These are phyloP conservation scores for Tortrix viridana DNA, from an alignment of 2,888 invertebrate genomes.

Conservation along the genomic window DNA sequence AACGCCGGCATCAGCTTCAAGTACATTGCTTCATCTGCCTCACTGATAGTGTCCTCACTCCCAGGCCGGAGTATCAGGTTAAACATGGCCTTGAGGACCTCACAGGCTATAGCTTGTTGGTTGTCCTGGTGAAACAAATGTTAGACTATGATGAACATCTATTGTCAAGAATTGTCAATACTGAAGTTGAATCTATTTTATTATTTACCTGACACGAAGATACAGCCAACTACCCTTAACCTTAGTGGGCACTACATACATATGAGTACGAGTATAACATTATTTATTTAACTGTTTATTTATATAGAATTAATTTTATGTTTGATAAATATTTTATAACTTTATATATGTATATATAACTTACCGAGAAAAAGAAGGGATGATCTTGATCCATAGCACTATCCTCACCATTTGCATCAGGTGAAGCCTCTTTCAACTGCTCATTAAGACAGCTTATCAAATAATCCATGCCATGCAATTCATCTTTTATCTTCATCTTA, in stretches of 20 bases:
- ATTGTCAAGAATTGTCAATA: too few relatives aligned
- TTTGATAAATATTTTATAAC: too few relatives aligned
- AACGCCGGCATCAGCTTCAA: constrained; percentile 89
- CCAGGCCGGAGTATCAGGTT: constrained; percentile 87
- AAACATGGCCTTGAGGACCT: constrained; percentile 91
- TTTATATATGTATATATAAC: constrained; percentile 42
- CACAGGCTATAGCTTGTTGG: constrained; percentile 87
- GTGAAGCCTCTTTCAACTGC: constrained; percentile 77
- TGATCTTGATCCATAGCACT: constrained; percentile 49
- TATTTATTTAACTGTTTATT: neutral
- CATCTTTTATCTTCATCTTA: constrained; percentile 86
- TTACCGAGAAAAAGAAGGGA: constrained; percentile 60
- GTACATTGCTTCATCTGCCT: constrained; percentile 89
- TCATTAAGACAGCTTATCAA: constrained; percentile 88
- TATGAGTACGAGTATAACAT: too few relatives aligned
- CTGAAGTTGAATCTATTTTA: too few relatives aligned
- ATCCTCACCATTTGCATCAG: constrained; percentile 51
- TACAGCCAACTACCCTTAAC: too few relatives aligned
- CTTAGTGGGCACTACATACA: too few relatives aligned
- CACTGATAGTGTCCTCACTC: constrained; percentile 71
- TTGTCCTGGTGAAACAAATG: constrained; percentile 71
- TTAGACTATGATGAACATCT: neutral
- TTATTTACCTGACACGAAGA: too few relatives aligned
- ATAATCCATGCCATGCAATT: constrained; percentile 88
- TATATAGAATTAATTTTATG: too few relatives aligned